These are phyloP conservation scores for Conops quadrifasciatus DNA, from an alignment of 2,888 invertebrate genomes.

Conservation along the genomic window DNA sequence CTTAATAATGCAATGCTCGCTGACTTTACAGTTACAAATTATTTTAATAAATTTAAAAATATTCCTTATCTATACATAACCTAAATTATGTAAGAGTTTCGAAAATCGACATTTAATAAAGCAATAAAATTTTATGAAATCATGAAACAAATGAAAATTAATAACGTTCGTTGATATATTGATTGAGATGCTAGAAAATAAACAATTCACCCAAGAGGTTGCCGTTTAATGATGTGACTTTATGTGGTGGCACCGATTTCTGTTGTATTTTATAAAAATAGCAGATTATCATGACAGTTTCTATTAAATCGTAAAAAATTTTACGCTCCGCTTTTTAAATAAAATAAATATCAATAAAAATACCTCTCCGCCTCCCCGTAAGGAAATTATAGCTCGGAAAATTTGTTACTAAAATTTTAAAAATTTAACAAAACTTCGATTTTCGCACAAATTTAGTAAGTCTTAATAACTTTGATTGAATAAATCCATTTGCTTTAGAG, in stretches of 20 bases:
- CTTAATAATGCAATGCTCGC: conserved; percentile 15
- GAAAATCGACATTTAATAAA: conserved; percentile 15
- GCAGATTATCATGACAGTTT: neutral
- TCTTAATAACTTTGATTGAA: neutral
- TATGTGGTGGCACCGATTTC: too few species aligned
- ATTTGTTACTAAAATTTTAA: neutral
- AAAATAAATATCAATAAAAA: too few species aligned
- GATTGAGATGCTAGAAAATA: neutral
- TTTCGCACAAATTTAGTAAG: neutral
- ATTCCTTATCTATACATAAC: conserved; percentile 43
- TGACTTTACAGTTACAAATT: conserved; percentile 11
- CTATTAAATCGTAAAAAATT: too few species aligned
- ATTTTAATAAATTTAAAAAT: conserved; percentile 25
- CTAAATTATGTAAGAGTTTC: conserved; percentile 35
- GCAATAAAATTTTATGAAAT: conserved; percentile 21
- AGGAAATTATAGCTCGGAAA: too few species aligned
- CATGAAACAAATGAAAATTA: conserved; percentile 12
- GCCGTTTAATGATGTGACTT: too few species aligned
- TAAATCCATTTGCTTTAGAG: neutral
- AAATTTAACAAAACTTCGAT: neutral
- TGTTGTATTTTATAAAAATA: neutral
- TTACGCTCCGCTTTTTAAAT: too few species aligned
- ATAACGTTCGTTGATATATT: conserved; percentile 6
- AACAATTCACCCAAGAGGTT: too few species aligned
- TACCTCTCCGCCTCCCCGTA: too few species aligned